Conservation (phyloP, 2,113 vertebrate species). For the Miniopterus natalensis region DNA sequence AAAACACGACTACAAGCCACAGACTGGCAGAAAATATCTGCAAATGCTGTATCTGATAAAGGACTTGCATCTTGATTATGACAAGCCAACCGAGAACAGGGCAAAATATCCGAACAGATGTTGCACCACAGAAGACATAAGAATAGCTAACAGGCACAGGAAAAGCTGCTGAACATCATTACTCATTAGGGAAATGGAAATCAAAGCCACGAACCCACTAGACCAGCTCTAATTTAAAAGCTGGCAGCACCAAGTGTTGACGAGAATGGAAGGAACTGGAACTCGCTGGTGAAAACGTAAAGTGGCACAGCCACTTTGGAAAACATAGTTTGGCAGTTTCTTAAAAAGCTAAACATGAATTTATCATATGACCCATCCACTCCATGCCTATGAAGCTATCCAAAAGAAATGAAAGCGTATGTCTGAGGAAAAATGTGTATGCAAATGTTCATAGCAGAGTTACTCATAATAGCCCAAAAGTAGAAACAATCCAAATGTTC, state of each 20-base stretch:
- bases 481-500: not conserved
- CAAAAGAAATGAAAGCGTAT: not conserved
- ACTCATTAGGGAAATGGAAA: not conserved
- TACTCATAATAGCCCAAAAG: not conserved
- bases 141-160: not conserved
- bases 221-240: slow-evolving; percentile 1
- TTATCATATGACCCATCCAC: not conserved
- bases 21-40: not conserved
- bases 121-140: not conserved
- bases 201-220: not conserved
- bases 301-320: not conserved
- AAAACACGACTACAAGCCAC: slow-evolving; percentile 1
- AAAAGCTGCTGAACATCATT: not conserved
- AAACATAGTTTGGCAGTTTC: not conserved
- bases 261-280: not conserved
- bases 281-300: not conserved
- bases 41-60: slow-evolving; percentile 25
- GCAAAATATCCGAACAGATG: not conserved
- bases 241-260: not conserved
- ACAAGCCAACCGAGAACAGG: not conserved
- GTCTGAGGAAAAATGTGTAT: not conserved
- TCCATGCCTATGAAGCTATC: not conserved
- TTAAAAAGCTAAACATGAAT: not conserved
- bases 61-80: not conserved
- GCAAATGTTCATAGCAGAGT: not conserved